phyloP scores from a whole-genome alignment of 2,797 vertebrate genomes.

The Rhinichthys osculus region DNA sequence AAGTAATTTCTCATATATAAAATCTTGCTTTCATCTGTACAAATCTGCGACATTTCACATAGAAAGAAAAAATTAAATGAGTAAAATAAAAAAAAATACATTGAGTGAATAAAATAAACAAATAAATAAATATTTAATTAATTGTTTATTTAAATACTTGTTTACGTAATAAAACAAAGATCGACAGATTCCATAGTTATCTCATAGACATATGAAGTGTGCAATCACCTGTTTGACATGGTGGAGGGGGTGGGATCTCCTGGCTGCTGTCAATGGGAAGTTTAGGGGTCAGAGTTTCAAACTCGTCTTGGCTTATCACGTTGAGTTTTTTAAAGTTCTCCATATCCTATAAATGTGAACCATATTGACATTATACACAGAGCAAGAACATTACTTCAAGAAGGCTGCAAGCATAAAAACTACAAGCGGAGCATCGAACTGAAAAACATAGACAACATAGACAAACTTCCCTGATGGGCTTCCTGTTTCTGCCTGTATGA shows the following conservation, averaged over 20 bases:
- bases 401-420: neutral
- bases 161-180: neutral
- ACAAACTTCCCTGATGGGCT: neutral
- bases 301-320: constrained; percentile 90
- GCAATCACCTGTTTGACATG: constrained; percentile 60
- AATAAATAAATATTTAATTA: neutral
- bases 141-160: neutral
- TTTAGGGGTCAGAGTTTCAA: constrained; percentile 85
- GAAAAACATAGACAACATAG: neutral
- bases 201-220: neutral
- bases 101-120: neutral
- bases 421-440: neutral
- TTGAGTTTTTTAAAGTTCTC: constrained; percentile 93
- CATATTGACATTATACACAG: constrained; percentile 1
- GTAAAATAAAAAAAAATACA: neutral
- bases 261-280: constrained; percentile 76
- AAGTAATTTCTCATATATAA: neutral
- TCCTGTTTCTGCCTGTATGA: constrained; percentile 22
- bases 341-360: constrained; percentile 81
- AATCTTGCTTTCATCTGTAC: neutral
- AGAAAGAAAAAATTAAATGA: neutral
- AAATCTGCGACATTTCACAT: neutral
- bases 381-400: neutral
- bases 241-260: constrained; percentile 77
- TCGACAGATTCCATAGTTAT: neutral